Percentiles rank a stretch among this genome's conserved stretches.
Evolutionary conservation across 2,797 vertebrate species (phyloP).

Genomic region (Pseudomugil gertrudae): DNA sequence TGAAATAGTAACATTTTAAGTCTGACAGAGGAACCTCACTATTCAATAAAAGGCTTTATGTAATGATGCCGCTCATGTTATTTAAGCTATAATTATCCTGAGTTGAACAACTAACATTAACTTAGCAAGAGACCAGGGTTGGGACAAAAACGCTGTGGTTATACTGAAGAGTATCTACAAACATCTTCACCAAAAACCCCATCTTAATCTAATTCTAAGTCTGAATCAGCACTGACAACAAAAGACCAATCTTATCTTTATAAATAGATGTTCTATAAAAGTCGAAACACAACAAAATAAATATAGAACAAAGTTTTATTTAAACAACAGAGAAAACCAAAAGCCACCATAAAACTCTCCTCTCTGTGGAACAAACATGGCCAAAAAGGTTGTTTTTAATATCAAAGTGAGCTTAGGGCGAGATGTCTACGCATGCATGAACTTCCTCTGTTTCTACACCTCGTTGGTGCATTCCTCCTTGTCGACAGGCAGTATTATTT

Average conservation of each 20-base stretch:
- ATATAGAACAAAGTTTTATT: conserved; percentile 43
- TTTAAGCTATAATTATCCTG: background rate
- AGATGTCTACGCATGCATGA: conserved; percentile 79
- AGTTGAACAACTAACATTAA: background rate
- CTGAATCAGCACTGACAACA: no score
- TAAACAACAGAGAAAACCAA: conserved; percentile 70
- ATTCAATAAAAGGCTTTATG: background rate
- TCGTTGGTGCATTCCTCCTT: conserved; percentile 50
- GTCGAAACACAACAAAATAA: background rate
- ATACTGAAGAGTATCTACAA: no score
- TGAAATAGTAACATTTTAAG: background rate
- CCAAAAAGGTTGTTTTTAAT: conserved; percentile 85
- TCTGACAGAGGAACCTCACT: background rate
- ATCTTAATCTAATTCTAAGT: background rate
- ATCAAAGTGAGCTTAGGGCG: conserved; percentile 86
- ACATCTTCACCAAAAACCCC: background rate
- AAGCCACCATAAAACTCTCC: conserved; percentile 82
- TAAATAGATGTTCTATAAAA: background rate
- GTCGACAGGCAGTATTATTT: conserved; percentile 86
- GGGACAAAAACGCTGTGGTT: background rate
- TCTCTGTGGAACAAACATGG: conserved; percentile 89
- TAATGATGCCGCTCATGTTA: background rate
- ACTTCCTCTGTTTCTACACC: conserved; percentile 79
- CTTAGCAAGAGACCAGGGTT: background rate
- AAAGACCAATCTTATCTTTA: background rate